These are phyloP conservation scores for Trichonephila clavata DNA, from an alignment of 1,140 invertebrate genomes.

Conservation along the genomic window DNA sequence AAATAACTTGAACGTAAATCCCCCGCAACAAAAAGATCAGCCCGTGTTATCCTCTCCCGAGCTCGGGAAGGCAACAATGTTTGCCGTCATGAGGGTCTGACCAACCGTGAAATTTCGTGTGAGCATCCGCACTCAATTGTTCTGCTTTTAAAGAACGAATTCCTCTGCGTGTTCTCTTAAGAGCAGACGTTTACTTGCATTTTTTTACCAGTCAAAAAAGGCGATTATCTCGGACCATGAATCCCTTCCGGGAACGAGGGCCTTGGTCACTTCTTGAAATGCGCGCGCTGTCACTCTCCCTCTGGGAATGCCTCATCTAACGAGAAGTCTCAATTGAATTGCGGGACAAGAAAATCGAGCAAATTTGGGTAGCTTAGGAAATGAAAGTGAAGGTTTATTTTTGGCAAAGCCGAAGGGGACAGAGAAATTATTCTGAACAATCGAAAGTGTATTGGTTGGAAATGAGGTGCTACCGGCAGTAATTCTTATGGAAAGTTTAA, in stretches of 20 bases:
- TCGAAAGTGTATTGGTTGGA: neutral
- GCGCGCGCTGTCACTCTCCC: too few species aligned
- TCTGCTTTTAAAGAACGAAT: neutral
- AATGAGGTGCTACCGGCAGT: neutral
- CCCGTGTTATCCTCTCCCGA: neutral
- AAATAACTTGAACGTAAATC: slow-evolving; percentile 6
- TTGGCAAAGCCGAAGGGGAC: neutral
- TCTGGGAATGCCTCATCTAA: too few species aligned
- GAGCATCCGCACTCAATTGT: neutral
- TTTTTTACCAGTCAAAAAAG: neutral
- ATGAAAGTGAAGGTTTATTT: neutral
- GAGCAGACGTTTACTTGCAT: neutral
- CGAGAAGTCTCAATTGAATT: too few species aligned
- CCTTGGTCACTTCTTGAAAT: neutral
- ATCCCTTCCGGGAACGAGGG: slow-evolving; percentile 22
- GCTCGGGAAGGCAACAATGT: neutral
- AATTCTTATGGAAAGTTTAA: neutral
- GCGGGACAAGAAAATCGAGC: too few species aligned
- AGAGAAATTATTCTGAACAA: neutral
- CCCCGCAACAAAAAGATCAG: neutral
- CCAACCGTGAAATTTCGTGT: slow-evolving; percentile 26
- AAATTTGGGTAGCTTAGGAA: neutral
- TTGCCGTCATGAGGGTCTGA: neutral
- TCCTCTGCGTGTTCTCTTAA: neutral
- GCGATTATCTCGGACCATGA: neutral